These are phyloP conservation scores for Nyctalus aviator DNA, from an alignment of 2,797 vertebrate species.

Conservation along the genomic window DNA sequence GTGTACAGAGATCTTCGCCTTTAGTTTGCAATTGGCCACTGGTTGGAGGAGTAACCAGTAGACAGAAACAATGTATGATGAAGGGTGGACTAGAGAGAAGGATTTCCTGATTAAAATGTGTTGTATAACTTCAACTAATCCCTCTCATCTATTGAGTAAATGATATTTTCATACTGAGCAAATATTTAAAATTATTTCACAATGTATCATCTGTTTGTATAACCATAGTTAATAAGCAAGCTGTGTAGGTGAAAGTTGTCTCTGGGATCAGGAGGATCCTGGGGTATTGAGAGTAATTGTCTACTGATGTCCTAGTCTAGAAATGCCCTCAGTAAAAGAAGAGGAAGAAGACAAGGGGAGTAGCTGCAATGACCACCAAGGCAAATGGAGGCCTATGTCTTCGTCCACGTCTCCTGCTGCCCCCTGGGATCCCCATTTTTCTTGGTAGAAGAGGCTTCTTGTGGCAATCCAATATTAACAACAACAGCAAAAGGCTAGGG, in stretches of 20 bases:
- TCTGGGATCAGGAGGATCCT: not conserved
- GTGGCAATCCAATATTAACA: not conserved
- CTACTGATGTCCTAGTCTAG: not conserved
- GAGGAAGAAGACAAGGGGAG: not conserved
- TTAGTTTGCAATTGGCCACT: not conserved
- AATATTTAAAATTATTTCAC: slow-evolving; percentile 19
- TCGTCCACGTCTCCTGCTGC: not conserved
- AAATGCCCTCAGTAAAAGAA: not conserved
- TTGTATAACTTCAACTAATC: not conserved
- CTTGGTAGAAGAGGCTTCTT: not conserved
- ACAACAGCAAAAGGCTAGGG: not conserved
- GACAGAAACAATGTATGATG: not conserved
- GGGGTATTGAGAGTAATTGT: not conserved
- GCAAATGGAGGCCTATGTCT: not conserved
- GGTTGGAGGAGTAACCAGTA: not conserved
- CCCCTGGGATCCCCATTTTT: not conserved
- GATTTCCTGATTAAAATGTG: not conserved
- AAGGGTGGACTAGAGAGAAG: not conserved
- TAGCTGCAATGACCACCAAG: not conserved
- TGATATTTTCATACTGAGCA: not conserved
- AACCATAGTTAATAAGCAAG: not conserved
- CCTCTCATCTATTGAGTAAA: not conserved
- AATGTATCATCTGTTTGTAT: not conserved
- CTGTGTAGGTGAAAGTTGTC: not conserved
- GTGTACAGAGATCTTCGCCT: not conserved